Base-by-base conservation (phyloP, 2,888 invertebrate species). In the Alloscopus bannaensis region DNA sequence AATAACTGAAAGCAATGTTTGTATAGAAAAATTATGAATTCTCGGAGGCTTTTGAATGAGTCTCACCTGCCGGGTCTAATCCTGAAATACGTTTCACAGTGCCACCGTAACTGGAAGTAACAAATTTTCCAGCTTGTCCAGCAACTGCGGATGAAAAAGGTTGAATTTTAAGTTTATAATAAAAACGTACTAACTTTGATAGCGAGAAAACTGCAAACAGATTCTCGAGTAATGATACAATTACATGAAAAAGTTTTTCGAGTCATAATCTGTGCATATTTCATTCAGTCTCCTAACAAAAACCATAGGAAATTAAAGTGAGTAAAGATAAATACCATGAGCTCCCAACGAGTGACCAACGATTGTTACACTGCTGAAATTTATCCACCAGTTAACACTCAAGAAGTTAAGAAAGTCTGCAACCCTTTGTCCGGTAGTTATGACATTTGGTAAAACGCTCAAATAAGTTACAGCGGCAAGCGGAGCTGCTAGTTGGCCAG, bases 301-400 rank as follows among this genome's bases (percentile, higher is more conserved):
- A 24, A n/a, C 20, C 16, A 52, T 20, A 47, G 4, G 20, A 16
- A 47, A 4, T 47, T 47, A 47, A 16, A 47, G n/a, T 55, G 20
- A 59, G 29, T 59, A 16, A 50, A 50, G 6, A 6, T 50, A 36
- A n/a, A 3, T 65, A 66, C 66, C 60, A 66, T 81, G 81, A 52
- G 79, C 70, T 29, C 81, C 81, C 6, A 81, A 40, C 31, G 69
- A 69, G 52, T 75, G 70, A 2, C 81, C 75, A 24, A 81, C 59
- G n/a, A 81, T 79, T 22, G 69, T 59, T 1, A 81, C 52, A 8
- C 75, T 22, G n/a, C 6, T n/a, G 26, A 65, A 52, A 13, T 24
- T 16, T 4, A 81, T 59, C 1, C 60, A 47, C 13, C 62, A 68
- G 28, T 62, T n/a, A 1, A 16, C 24, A 42, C 31, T 57, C 16